phyloP scores from a whole-genome alignment of 1,140 invertebrate genomes.

The Oncopeltus fasciatus region DNA sequence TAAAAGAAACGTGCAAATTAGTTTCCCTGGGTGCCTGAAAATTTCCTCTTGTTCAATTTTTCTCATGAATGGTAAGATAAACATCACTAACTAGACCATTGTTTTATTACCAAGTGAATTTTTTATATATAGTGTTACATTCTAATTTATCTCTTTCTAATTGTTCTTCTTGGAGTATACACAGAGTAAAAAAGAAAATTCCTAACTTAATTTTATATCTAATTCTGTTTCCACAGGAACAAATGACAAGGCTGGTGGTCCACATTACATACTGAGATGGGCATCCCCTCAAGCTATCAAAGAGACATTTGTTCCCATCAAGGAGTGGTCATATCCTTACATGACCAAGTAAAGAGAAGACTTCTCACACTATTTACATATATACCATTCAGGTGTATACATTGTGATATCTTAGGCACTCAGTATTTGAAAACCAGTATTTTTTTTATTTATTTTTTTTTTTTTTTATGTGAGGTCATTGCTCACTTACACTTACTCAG shows the following conservation, averaged over 20 bases:
- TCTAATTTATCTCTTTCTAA: no score
- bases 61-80: no score
- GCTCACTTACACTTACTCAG: neutral
- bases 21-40: no score
- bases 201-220: no score
- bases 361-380: neutral
- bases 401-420: conserved; percentile 6
- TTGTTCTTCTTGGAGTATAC: no score
- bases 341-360: conserved; percentile 40
- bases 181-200: no score
- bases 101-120: no score
- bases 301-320: conserved; percentile 78
- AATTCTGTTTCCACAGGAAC: conserved; percentile 48
- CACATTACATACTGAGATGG: conserved; percentile 87
- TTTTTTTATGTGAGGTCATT: no score
- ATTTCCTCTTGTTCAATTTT: no score
- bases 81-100: no score
- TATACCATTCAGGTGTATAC: neutral
- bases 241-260: conserved; percentile 99
- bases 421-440: conserved; percentile 5
- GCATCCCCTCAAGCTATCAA: conserved; percentile 88
- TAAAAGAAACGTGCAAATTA: no score
- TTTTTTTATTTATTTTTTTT: neutral
- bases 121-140: no score
- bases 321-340: conserved; percentile 78